These are phyloP conservation scores for Fregetta grallaria DNA, from an alignment of 2,113 vertebrate genomes.

Conservation along the genomic window DNA sequence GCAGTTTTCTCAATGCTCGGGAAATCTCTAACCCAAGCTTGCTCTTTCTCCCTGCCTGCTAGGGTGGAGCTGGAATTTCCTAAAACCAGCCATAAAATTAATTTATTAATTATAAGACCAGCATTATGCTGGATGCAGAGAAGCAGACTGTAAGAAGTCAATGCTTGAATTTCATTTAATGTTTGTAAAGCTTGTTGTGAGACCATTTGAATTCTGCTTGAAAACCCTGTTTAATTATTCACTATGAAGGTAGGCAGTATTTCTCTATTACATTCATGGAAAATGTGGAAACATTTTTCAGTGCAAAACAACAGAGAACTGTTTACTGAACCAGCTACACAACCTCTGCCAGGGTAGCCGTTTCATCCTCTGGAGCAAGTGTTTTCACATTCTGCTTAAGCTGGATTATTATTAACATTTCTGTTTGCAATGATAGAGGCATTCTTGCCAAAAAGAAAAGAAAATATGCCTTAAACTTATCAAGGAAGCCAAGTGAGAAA, in stretches of 20 bases:
- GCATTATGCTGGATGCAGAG: background rate
- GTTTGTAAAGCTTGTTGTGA: background rate
- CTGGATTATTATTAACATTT: background rate
- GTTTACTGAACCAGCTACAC: background rate
- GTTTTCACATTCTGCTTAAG: background rate
- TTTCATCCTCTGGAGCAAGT: background rate
- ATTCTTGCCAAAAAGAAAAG: background rate
- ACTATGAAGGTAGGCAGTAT: background rate
- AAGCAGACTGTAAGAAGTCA: background rate
- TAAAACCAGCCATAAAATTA: background rate
- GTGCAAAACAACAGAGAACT: background rate
- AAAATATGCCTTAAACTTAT: background rate
- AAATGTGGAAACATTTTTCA: background rate
- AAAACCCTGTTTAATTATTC: conserved; percentile 10
- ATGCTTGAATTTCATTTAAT: background rate
- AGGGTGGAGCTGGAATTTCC: background rate
- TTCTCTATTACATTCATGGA: background rate
- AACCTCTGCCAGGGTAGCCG: background rate
- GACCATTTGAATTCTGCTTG: background rate
- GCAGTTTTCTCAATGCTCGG: background rate
- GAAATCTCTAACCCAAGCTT: background rate
- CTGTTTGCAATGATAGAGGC: background rate
- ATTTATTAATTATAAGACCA: background rate
- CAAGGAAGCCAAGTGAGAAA: background rate
- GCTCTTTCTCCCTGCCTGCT: background rate